Conservation (phyloP, 30 jellyfish, hydroid and myxozoan genomes). For the Rhopilema esculentum region DNA sequence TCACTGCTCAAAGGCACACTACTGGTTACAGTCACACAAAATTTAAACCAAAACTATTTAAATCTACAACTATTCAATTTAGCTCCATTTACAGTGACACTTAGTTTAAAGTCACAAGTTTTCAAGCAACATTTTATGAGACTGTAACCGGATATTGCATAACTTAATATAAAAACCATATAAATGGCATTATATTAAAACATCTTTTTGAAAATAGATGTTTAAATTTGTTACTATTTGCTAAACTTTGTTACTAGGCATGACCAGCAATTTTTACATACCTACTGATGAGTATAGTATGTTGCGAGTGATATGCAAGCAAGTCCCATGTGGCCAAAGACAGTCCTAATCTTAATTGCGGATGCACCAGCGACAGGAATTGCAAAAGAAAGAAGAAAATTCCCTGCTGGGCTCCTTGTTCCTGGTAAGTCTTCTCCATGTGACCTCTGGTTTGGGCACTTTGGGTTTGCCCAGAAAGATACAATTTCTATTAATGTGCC, state of each 20-base stretch:
- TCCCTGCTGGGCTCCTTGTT: constrained; percentile 54
- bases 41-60: neutral
- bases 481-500: constrained; percentile 28
- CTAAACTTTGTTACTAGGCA: neutral
- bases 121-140: neutral
- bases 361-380: constrained; percentile 38
- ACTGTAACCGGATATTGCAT: neutral
- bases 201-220: neutral
- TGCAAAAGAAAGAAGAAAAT: constrained; percentile 35
- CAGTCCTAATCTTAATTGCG: constrained; percentile 22
- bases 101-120: neutral
- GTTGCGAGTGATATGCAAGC: constrained; percentile 45
- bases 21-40: neutral
- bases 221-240: neutral
- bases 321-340: constrained; percentile 28
- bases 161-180: neutral
- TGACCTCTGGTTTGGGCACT: constrained; percentile 3
- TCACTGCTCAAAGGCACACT: neutral
- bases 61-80: neutral
- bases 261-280: constrained; percentile 4
- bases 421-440: constrained; percentile 26
- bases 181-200: neutral
- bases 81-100: neutral
- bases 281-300: constrained; percentile 23
- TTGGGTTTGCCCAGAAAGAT: constrained; percentile 2